phyloP scores from a whole-genome alignment of 2,888 invertebrate species.

The Volucella inanis region DNA sequence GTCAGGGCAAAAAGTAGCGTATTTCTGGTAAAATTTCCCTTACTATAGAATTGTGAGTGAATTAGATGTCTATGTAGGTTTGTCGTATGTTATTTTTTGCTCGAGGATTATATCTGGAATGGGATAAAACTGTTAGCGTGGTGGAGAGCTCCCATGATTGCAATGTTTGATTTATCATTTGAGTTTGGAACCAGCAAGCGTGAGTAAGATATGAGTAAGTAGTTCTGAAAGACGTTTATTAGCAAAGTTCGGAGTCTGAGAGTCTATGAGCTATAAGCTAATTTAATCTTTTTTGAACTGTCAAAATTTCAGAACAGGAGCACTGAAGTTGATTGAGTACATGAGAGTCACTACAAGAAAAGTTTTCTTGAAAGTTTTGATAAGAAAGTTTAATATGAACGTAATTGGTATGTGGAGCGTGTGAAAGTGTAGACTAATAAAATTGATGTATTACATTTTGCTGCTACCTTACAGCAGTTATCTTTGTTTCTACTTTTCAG shows the following conservation, averaged over 20 bases:
- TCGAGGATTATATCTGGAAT: constrained; percentile 4
- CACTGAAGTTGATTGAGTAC: too few relatives aligned
- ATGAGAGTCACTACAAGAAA: too few relatives aligned
- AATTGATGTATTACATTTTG: too few relatives aligned
- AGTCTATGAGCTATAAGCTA: constrained; percentile 3
- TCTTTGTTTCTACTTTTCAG: too few relatives aligned
- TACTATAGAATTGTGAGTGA: not conserved
- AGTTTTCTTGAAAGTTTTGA: too few relatives aligned
- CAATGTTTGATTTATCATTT: not conserved
- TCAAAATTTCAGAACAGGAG: not conserved
- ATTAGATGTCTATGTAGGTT: constrained; percentile 6
- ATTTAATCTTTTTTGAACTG: constrained; percentile 9
- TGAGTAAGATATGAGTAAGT: too few relatives aligned
- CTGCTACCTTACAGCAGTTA: too few relatives aligned
- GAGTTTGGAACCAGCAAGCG: not conserved
- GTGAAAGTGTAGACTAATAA: too few relatives aligned
- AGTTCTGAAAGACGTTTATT: not conserved
- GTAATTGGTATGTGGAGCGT: too few relatives aligned
- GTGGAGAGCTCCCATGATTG: not conserved
- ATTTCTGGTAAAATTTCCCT: not conserved
- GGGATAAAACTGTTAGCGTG: not conserved
- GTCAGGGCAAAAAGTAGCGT: not conserved
- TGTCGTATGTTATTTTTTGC: constrained; percentile 17
- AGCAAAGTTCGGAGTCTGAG: not conserved
- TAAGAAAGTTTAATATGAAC: too few relatives aligned